Conservation (phyloP, 2,113 vertebrate species). For the Alethe diademata region DNA sequence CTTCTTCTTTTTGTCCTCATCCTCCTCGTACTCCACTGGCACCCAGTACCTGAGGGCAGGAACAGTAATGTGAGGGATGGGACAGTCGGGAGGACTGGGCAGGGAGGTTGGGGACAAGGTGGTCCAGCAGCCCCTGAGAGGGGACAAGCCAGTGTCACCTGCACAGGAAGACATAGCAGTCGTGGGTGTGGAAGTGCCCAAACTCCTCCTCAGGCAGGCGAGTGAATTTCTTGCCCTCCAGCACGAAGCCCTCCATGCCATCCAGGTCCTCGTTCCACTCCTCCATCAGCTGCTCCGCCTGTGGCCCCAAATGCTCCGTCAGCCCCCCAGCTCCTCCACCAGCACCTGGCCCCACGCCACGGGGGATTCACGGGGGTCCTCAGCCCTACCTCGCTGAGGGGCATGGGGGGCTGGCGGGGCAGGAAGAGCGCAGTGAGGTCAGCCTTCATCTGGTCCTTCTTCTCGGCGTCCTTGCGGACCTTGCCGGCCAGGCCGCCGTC, state of each 20-base stretch:
- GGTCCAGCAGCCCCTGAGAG: not conserved
- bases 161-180: slow-evolving; percentile 99
- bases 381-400: slow-evolving; percentile 82
- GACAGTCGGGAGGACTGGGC: not conserved
- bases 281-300: slow-evolving; percentile 96
- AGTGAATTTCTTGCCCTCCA: slow-evolving; percentile 96
- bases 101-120: rapidly evolving
- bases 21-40: slow-evolving; percentile 90
- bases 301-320: rapidly evolving
- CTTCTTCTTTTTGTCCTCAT: slow-evolving; percentile 69
- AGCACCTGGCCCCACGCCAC: rapidly evolving
- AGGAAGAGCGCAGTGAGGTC: slow-evolving; percentile 95
- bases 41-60: slow-evolving; percentile 88
- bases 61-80: not conserved
- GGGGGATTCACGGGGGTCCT: rapidly evolving
- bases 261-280: slow-evolving; percentile 98
- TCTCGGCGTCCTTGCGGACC: slow-evolving; percentile 89
- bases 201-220: slow-evolving; percentile 96
- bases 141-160: slow-evolving; percentile 67
- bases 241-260: slow-evolving; percentile 96
- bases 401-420: slow-evolving; percentile 91
- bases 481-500: slow-evolving; percentile 81
- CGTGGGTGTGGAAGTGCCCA: slow-evolving; percentile 93
- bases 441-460: slow-evolving; percentile 96
- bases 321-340: not conserved